Conservation (phyloP, 2,797 vertebrate genomes). For the Lacerta viridis region DNA sequence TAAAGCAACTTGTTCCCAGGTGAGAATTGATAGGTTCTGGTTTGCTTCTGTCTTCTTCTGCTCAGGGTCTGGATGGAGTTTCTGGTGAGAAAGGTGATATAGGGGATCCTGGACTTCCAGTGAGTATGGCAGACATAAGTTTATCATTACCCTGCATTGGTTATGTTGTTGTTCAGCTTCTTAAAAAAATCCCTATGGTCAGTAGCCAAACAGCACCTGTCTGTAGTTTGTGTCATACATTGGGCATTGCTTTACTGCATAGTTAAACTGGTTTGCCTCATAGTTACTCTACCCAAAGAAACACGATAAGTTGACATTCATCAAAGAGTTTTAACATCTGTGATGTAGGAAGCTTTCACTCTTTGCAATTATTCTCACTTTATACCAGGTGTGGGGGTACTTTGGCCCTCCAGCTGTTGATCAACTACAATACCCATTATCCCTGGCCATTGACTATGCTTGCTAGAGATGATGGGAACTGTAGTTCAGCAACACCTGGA, state of each 20-base stretch:
- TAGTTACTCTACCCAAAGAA: not conserved
- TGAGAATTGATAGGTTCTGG: no score
- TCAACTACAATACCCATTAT: no score
- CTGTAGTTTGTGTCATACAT: no score
- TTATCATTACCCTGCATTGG: not conserved
- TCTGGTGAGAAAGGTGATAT: slow-evolving; percentile 89
- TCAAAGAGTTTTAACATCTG: not conserved
- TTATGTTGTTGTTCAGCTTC: not conserved
- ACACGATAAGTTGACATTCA: not conserved
- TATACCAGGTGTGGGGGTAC: not conserved
- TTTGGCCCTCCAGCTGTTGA: no score
- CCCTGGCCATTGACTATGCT: no score
- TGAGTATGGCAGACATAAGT: slow-evolving; percentile 63
- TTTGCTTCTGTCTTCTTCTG: not conserved
- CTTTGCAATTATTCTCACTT: not conserved
- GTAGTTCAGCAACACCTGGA: no score
- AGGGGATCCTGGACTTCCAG: slow-evolving; percentile 86
- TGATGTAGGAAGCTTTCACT: not conserved
- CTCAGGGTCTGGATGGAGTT: slow-evolving; percentile 87
- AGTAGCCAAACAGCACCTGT: not conserved
- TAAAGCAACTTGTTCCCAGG: not conserved
- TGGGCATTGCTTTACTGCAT: no score
- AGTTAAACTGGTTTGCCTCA: not conserved
- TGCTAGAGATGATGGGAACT: no score
- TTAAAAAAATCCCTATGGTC: not conserved